Conservation (phyloP, 2,888 invertebrate species). For the Sinohyriopsis cumingii region DNA sequence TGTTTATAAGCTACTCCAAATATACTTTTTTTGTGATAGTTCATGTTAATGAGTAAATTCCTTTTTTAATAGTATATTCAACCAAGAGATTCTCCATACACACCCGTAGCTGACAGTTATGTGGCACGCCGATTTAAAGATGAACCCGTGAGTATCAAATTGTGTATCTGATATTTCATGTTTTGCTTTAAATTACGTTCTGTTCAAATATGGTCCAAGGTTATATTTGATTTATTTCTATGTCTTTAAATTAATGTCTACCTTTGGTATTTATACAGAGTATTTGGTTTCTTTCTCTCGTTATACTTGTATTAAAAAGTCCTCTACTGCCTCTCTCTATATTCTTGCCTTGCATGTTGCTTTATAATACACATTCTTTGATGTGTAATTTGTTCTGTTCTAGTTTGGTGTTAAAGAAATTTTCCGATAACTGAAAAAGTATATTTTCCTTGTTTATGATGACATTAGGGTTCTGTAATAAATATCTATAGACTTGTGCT, state of each 20-base stretch:
- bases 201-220: background rate
- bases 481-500: too few relatives aligned
- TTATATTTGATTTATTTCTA: background rate
- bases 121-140: conserved; percentile 32
- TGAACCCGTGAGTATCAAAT: conserved; percentile 35
- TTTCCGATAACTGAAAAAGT: too few relatives aligned
- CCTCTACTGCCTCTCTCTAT: too few relatives aligned
- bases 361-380: too few relatives aligned
- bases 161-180: background rate
- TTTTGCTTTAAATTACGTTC: conserved; percentile 1
- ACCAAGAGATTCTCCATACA: conserved; percentile 42
- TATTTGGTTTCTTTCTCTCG: too few relatives aligned
- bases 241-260: background rate
- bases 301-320: too few relatives aligned
- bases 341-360: too few relatives aligned
- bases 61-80: conserved; percentile 41
- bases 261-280: background rate
- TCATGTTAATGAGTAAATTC: background rate
- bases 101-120: conserved; percentile 21
- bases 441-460: too few relatives aligned
- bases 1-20: background rate
- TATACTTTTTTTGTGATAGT: background rate
- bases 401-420: too few relatives aligned
- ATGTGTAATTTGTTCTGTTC: too few relatives aligned
- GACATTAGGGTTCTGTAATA: too few relatives aligned